Percentiles rank a stretch among this genome's conserved stretches.
phyloP scores from a whole-genome alignment of 2,888 invertebrate species.

The Lydus trimaculatus region DNA sequence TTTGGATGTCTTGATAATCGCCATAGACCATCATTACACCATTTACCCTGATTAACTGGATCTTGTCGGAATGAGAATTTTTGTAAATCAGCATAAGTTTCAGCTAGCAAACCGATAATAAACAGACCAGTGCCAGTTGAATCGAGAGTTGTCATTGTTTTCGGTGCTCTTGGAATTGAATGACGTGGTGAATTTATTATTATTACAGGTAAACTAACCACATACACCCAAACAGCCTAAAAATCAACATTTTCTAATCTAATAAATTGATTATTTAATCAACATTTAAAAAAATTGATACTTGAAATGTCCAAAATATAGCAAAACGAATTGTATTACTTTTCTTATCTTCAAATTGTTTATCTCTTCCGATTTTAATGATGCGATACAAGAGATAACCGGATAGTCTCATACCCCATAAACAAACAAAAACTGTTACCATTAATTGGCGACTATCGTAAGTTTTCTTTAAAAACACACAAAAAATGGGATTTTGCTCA shows the following conservation, averaged over 20 bases:
- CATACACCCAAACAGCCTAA: slow-evolving; percentile 91
- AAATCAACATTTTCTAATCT: slow-evolving; percentile 29
- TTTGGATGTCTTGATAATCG: slow-evolving; percentile 90
- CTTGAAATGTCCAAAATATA: slow-evolving; percentile 93
- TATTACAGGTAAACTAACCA: slow-evolving; percentile 90
- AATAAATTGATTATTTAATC: not conserved
- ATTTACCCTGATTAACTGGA: slow-evolving; percentile 87
- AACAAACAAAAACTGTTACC: slow-evolving; percentile 85
- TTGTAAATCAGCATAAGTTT: slow-evolving; percentile 91
- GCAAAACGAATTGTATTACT: slow-evolving; percentile 88
- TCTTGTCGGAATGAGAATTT: slow-evolving; percentile 92
- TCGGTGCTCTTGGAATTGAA: slow-evolving; percentile 76
- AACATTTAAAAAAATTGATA: slow-evolving; percentile 49
- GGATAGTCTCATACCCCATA: slow-evolving; percentile 88
- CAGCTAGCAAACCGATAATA: slow-evolving; percentile 83
- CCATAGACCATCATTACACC: slow-evolving; percentile 91
- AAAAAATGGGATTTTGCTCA: slow-evolving; percentile 43
- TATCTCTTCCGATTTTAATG: slow-evolving; percentile 88
- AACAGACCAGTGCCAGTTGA: slow-evolving; percentile 87
- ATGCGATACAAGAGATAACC: slow-evolving; percentile 90
- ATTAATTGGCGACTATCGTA: slow-evolving; percentile 91
- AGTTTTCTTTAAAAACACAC: too few relatives aligned
- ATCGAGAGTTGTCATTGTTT: slow-evolving; percentile 87
- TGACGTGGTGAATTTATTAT: slow-evolving; percentile 88
- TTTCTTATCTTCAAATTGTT: slow-evolving; percentile 87